A percentile compares a stretch with the other conserved stretches of the same genome.
These are phyloP conservation scores for Odontomyia ornata DNA, from an alignment of 2,888 invertebrate species.

Conservation along the genomic window DNA sequence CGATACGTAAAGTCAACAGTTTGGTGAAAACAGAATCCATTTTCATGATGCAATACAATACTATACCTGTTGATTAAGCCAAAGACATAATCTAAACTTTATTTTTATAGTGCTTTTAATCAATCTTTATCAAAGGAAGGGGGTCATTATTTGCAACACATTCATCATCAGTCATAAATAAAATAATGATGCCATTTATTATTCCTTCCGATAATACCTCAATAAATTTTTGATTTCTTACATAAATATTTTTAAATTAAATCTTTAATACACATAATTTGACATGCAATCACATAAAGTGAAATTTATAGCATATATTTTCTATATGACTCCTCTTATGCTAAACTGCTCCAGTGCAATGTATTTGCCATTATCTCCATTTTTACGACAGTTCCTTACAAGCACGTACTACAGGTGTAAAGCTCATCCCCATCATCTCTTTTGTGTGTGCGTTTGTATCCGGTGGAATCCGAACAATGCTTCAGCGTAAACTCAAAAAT, in stretches of 20 bases:
- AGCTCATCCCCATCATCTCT: background rate
- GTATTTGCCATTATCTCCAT: constrained; percentile 3
- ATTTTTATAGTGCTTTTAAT: too few relatives aligned
- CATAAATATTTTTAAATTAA: constrained; percentile 7
- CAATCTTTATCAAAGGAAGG: too few relatives aligned
- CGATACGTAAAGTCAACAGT: too few relatives aligned
- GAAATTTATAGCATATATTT: constrained; percentile 15
- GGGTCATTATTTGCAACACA: too few relatives aligned
- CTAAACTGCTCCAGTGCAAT: constrained; percentile 8
- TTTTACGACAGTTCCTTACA: constrained; percentile 14
- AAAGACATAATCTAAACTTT: too few relatives aligned
- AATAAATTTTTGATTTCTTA: too few relatives aligned
- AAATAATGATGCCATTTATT: too few relatives aligned
- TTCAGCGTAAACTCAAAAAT: constrained; percentile 21
- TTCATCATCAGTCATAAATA: too few relatives aligned
- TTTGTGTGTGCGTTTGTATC: background rate
- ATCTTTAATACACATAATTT: constrained; percentile 27
- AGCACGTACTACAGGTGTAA: constrained; percentile 30
- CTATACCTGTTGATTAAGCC: too few relatives aligned
- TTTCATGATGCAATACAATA: too few relatives aligned
- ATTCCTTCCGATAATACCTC: too few relatives aligned
- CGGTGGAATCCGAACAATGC: background rate
- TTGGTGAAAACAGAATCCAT: too few relatives aligned
- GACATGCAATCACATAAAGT: constrained; percentile 23
- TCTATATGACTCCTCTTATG: background rate